phyloP scores from a whole-genome alignment of 2,888 invertebrate genomes.

The Ectobius pallidus region DNA sequence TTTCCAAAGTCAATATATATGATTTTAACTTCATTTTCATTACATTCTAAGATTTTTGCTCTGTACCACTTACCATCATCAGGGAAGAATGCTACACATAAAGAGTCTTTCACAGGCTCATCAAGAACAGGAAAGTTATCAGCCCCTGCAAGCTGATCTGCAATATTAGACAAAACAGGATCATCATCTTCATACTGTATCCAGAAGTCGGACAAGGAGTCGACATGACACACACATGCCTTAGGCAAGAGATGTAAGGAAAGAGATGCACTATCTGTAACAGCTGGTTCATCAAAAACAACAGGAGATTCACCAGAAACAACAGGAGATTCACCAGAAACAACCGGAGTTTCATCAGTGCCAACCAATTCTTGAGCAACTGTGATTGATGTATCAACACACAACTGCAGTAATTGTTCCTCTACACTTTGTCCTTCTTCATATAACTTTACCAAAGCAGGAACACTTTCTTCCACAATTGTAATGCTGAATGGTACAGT shows the following conservation, averaged over 20 bases:
- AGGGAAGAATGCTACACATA: conserved; percentile 69
- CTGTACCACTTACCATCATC: conserved; percentile 73
- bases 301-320: no score
- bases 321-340: no score
- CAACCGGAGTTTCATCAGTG: no score
- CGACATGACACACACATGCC: conserved; percentile 70
- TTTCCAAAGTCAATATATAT: conserved; percentile 75
- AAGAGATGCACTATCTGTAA: neutral
- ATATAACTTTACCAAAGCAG: conserved; percentile 69
- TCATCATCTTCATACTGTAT: conserved; percentile 71
- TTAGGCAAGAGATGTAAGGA: no score
- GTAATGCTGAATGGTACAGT: conserved; percentile 72
- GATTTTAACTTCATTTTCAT: conserved; percentile 63
- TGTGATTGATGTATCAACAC: neutral
- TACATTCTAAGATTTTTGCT: conserved; percentile 65
- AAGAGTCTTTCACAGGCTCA: conserved; percentile 57
- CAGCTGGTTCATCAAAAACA: no score
- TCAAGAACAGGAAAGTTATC: conserved; percentile 60
- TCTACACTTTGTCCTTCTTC: conserved; percentile 64
- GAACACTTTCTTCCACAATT: conserved; percentile 70
- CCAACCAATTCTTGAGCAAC: neutral
- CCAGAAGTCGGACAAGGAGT: conserved; percentile 75
- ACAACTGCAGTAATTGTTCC: conserved; percentile 15
- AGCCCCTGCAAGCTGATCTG: conserved; percentile 62
- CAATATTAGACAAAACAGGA: conserved; percentile 65